These are phyloP conservation scores for Notocelia uddmanniana DNA, from an alignment of 2,888 invertebrate genomes.

Conservation along the genomic window DNA sequence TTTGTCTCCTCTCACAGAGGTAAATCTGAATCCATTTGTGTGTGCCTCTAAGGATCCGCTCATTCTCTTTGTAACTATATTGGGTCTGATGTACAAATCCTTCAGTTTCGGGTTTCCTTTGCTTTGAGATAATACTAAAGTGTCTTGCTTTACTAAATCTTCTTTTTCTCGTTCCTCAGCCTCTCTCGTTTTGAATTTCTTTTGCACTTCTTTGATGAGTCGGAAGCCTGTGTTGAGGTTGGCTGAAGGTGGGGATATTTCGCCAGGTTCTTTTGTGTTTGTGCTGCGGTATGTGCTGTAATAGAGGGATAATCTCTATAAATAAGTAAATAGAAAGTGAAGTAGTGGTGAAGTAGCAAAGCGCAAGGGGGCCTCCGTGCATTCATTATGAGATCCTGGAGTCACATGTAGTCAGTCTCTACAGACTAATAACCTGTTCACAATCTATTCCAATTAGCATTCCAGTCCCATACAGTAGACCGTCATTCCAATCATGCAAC, in stretches of 20 bases:
- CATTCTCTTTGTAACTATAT: constrained; percentile 98
- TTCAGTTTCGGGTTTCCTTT: constrained; percentile 99
- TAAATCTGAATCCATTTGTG: constrained; percentile 98
- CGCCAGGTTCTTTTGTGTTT: constrained; percentile 99
- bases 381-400: too few relatives aligned
- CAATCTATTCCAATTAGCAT: too few relatives aligned
- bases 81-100: constrained; percentile 99
- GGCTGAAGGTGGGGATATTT: constrained; percentile 96
- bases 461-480: too few relatives aligned
- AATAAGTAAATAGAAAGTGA: too few relatives aligned
- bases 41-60: constrained; percentile 98
- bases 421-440: too few relatives aligned
- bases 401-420: neutral
- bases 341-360: too few relatives aligned
- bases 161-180: constrained; percentile 99
- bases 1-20: constrained; percentile 99
- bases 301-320: constrained; percentile 47
- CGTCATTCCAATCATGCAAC: too few relatives aligned
- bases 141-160: constrained; percentile 99
- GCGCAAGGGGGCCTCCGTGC: too few relatives aligned
- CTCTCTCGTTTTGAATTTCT: constrained; percentile 98
- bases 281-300: constrained; percentile 97
- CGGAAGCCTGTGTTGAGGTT: constrained; percentile 99
- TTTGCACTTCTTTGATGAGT: constrained; percentile 99
- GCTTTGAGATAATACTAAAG: constrained; percentile 95